Evolutionary conservation across 2,888 invertebrate species (phyloP), one percentile per base, ranked within the genome.

Genomic region (Troides oblongomaculatus): DNA sequence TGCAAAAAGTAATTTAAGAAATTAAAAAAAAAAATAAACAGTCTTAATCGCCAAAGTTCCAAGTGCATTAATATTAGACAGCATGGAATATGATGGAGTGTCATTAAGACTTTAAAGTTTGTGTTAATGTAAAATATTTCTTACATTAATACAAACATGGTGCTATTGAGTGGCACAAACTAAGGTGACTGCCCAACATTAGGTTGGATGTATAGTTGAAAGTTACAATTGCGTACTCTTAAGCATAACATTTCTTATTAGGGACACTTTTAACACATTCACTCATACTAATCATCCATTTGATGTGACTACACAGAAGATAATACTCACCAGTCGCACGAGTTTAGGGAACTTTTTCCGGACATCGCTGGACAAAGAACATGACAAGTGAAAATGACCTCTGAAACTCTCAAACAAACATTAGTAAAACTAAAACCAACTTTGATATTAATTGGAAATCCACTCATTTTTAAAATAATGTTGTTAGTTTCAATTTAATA

Each of bases 301-400:
- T 43, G 36, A 30, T 36, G 61, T 60, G 21, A 46, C 46, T 1
- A 10, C 1, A n/a, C 7, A 56, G 21, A 50, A 46, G 30, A 81
- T 67, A 64, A 36, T 50, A 94, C 97, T 96, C 90, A 98, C 98
- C 96, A 98, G 89, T 92, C 95, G 96, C 64, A 94, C 79, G 77
- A 98, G 93, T 90, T 97, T 97, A 66, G 98, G 97, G 79, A 98
- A 98, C 85, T 95, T 94, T 88, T 96, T 97, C 89, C 97, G 95
- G 82, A 98, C 94, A 87, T 97, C 97, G 91, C 98, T 98, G 96
- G 93, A 94, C 94, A 94, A 88, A 89, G 76, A 94, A 92, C 75
- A 89, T 93, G 90, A 93, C 93, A 94, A 87, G 82, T 85, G 85
- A 78, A 78, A 76, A 78, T 73, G 62, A 73, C 71, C 77, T 87